Base-by-base conservation (phyloP, 92 coral and sea anemone genomes). In the Palythoa caribaeorum region DNA sequence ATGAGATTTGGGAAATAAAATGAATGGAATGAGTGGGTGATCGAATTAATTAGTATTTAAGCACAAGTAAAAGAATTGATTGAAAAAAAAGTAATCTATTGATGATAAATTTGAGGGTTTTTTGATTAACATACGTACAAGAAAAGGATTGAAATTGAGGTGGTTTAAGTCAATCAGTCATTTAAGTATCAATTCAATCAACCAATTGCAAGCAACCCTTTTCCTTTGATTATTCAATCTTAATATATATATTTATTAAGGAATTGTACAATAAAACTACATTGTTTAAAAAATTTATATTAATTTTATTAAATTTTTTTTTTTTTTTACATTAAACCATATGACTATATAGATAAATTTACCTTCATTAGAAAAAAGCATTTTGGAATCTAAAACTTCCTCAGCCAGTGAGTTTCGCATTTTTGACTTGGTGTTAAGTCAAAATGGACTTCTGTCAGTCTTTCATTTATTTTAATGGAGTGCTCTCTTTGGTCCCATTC, bases 281-380 rank as follows among this genome's bases (percentile, higher is more conserved):
- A 40, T 40, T 40, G 47, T 40, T 40, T 40, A 40, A 40, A 40
- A 40, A 40, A 40, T n/a, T 1, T 54, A 9, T 54, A 9, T 54
- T 54, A 14, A 54, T 54, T 54, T 54, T 54, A 54, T 54, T 54
- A 9, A 3, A 54, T n/a, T n/a, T 54, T 54, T 2, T 9, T 54
- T 54, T 54, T 54, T 9, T 54, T 14, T 54, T 9, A 9, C 60
- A 1, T 7, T 9, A 9, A 54, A 54, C 16, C 16, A n/a, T n/a
- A 9, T 54, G 16, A 54, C 60, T 9, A 54, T 54, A 14, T 9
- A 9, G 11, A 54, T 54, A 54, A 14, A 54, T 62, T 35, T 63
- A 90, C 92, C 75, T 77, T 62, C 92, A 90, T 84, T n/a, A 90
- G 89, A n/a, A 59, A 57, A 84, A 55, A 84, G 78, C 92, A 90